Percentiles rank a stretch among this genome's conserved stretches.
Evolutionary conservation across 2,113 vertebrate genomes (phyloP).

Genomic region (Oryzias celebensis): DNA sequence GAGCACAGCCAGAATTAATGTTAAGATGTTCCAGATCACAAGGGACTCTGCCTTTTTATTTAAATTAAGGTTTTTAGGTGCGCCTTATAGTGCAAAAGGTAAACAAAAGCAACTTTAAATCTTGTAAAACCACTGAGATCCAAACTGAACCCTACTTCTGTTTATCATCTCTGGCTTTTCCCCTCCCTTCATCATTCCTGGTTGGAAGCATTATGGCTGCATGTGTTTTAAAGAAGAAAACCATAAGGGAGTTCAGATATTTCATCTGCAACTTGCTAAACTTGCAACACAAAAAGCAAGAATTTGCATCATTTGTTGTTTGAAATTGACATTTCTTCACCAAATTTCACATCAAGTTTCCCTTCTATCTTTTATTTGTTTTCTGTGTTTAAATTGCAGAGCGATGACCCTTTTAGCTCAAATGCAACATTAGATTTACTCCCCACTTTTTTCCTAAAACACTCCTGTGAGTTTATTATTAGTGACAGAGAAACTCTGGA

Average conservation of each 20-base stretch:
- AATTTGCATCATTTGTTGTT: too few relatives aligned
- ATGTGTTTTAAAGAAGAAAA: slow-evolving; percentile 1
- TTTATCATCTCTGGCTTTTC: slow-evolving; percentile 9
- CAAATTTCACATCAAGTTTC: too few relatives aligned
- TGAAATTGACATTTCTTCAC: too few relatives aligned
- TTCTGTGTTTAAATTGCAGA: not conserved
- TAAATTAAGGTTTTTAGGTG: too few relatives aligned
- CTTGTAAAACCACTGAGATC: not conserved
- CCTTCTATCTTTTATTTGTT: too few relatives aligned
- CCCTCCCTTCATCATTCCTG: slow-evolving; percentile 4
- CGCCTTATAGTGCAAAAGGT: too few relatives aligned
- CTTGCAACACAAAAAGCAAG: not conserved
- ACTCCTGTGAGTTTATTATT: slow-evolving; percentile 19
- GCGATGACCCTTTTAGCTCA: not conserved
- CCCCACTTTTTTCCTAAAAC: not conserved
- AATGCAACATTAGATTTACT: slow-evolving; percentile 6
- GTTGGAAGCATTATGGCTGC: not conserved
- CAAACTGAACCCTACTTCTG: slow-evolving; percentile 18
- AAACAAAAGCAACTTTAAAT: slow-evolving; percentile 1
- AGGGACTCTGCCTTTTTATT: too few relatives aligned
- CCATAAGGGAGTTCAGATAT: not conserved
- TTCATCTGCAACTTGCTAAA: not conserved
- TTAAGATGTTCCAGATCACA: too few relatives aligned
- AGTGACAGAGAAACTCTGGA: slow-evolving; percentile 31
- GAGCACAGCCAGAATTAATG: too few relatives aligned